Evolutionary conservation across 2,888 invertebrate genomes (phyloP), one percentile per base, ranked within the genome.

Genomic region (Eristalis arbustorum): DNA sequence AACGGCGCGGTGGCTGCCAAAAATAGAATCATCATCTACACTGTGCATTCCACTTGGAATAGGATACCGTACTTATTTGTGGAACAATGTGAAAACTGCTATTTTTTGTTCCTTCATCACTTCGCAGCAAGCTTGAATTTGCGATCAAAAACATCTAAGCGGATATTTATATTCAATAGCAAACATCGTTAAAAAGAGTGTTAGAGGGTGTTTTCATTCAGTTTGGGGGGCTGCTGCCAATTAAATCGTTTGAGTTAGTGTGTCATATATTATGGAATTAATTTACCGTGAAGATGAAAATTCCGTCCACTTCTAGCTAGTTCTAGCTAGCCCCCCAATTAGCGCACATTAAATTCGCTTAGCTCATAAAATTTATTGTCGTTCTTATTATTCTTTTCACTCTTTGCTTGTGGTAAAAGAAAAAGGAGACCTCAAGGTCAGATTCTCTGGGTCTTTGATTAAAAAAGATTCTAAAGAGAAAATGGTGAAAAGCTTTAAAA

Each of bases 1-100:
- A 85, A 85, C 85, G 85, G 69, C 66, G 75, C 85, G 85, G 69
- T 71, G 75, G 69, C 18, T 57, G 34, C 81, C 77, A 66, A 82
- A 85, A 85, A 85, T 85, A 85, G 82, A 85, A 49, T 13, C 13
- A 18, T 25, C 13, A 18, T 25, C 13, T 14, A 1, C 23, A 61
- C 71, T 62, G 34, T 84, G 80, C 80, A 84, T 84, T 84, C 72
- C 72, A 62, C 31, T 37, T 66, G 42, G 34, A 37, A 63, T 64
- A 22, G 14, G 57, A 18, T 57, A 66, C 61, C 23, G 68, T 63
- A n/a, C 42, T n/a, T 13, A 42, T 57, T 66, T 57, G 14, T 40
- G 4, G 34, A 68, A 62, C 37, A 37, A 37, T 77, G 23, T 49
- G 23, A 4, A 68, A 76, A 14, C 34, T 8, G 23, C 13, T 49